Evolutionary conservation across 1,140 invertebrate genomes (phyloP), one percentile per base, ranked within the genome.

Genomic region (Drosophila funebris): DNA sequence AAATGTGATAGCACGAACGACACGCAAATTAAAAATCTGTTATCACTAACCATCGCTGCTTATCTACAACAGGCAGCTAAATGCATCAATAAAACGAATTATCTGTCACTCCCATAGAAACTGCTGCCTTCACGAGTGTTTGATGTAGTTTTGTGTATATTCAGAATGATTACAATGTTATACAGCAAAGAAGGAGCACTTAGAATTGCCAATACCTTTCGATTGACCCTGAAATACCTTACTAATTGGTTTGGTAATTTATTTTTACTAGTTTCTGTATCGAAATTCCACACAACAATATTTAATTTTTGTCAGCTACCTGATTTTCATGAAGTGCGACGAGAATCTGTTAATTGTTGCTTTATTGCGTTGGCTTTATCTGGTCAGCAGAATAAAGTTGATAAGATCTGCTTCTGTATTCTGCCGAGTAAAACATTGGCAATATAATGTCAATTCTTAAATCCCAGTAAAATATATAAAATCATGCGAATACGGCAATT

Each of bases 31-130:
- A 57, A 69, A 53, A 74, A 41, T n/a, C 43, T 64, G 63, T 68
- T 85, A 81, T 60, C 61, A 67, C 46, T 63, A 66, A 85, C 76
- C 57, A 67, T 69, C 13, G 13, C 13, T 18, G 61, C 73, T 84
- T 84, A 84, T 84, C 81, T 66, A 44, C 53, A 63, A 71, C 76
- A 50, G 60, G 69, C 81, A 85, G 81, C 69, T 57, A 77, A 70
- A 85, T 73, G 77, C 80, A 80, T 84, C 73, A 84, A 85, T 85
- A 87, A 64, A 77, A 78, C 44, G 77, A 73, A 81, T 81, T 78
- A 61, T 68, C 56, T 76, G 63, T 62, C 60, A 13, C 44, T 43
- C 24, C 3, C 36, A 5, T 36, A 13, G 37, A 36, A 37, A 36
- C 18, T 52, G 53, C 29, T 31, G 18, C 41, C n/a, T 27, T 52